Conservation (phyloP, 2,797 vertebrate species). For the Alectoris magna region DNA sequence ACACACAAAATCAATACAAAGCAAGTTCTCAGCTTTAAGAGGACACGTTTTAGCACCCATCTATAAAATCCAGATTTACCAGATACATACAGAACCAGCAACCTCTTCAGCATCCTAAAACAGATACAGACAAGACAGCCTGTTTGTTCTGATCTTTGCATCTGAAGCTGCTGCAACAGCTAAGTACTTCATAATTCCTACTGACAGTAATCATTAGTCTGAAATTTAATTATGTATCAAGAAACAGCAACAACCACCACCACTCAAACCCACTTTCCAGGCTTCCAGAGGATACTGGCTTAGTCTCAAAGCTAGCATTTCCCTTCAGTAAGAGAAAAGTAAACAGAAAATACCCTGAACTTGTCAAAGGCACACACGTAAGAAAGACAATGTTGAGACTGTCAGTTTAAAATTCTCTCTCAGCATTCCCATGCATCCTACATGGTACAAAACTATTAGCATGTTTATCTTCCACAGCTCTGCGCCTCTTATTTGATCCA, state of each 20-base stretch:
- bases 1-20: background rate
- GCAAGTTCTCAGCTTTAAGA: background rate
- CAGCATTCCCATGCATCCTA: background rate
- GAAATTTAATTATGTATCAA: background rate
- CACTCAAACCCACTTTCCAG: background rate
- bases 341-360: background rate
- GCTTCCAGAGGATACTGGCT: background rate
- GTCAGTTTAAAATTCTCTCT: background rate
- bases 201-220: background rate
- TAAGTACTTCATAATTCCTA: background rate
- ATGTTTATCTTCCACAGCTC: background rate
- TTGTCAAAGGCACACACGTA: background rate
- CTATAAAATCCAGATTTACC: background rate
- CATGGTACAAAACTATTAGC: background rate
- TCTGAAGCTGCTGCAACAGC: background rate
- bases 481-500: background rate
- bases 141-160: background rate
- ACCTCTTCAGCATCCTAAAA: background rate
- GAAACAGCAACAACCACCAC: background rate
- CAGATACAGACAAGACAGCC: background rate
- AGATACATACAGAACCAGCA: background rate
- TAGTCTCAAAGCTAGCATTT: background rate
- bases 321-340: background rate
- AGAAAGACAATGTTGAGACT: background rate
- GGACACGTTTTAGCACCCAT: accelerated